These are phyloP conservation scores for Oxystoma pomonae DNA, from an alignment of 2,888 invertebrate genomes.

Conservation along the genomic window DNA sequence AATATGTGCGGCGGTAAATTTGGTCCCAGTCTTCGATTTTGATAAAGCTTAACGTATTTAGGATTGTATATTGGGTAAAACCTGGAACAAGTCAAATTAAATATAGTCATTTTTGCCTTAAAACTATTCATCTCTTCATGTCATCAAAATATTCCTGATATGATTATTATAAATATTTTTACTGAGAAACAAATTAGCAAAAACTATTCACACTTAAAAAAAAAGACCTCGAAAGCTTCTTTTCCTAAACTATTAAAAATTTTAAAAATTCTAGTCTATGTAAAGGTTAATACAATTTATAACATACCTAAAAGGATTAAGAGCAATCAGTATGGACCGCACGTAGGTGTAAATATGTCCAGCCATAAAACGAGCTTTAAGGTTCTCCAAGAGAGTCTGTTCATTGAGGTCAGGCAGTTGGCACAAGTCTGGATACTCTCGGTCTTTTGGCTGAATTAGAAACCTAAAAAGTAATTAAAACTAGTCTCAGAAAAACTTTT, in stretches of 20 bases:
- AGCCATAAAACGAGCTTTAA: constrained; percentile 81
- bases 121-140: no score
- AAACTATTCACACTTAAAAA: no score
- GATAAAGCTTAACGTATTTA: constrained; percentile 93
- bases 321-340: constrained; percentile 91
- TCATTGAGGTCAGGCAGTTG: constrained; percentile 94
- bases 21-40: constrained; percentile 85
- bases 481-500: no score
- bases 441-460: constrained; percentile 85
- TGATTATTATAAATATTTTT: no score
- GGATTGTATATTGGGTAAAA: constrained; percentile 98
- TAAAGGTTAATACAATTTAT: no score
- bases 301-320: constrained; percentile 68
- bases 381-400: constrained; percentile 85
- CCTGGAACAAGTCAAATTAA: constrained; percentile 52
- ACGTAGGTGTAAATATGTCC: constrained; percentile 96
- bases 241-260: no score
- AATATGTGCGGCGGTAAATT: constrained; percentile 96
- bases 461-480: no score
- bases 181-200: no score
- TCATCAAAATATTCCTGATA: no score
- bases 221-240: no score
- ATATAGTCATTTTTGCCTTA: no score
- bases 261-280: no score
- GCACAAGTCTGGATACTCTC: constrained; percentile 94